Percentiles rank a stretch among this genome's conserved stretches.
These are phyloP conservation scores for Melieria crassipennis DNA, from an alignment of 2,888 invertebrate species.

Conservation along the genomic window DNA sequence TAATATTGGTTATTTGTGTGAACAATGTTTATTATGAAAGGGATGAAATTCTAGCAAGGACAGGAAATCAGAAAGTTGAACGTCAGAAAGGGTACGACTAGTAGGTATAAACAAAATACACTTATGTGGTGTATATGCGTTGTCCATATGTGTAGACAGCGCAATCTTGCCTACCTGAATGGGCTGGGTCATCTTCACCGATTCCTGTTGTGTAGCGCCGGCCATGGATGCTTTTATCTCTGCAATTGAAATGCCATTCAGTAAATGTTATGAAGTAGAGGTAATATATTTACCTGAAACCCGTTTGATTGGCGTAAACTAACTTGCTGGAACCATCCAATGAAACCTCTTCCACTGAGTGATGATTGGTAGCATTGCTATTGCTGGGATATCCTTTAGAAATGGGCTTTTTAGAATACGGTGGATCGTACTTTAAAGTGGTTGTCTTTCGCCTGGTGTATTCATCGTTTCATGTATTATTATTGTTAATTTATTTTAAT, in stretches of 20 bases:
- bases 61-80: too few relatives aligned
- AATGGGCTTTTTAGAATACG: constrained; percentile 85
- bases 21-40: too few relatives aligned
- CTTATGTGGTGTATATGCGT: constrained; percentile 3
- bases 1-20: too few relatives aligned
- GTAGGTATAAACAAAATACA: constrained; percentile 1
- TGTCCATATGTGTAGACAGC: constrained; percentile 11
- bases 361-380: constrained; percentile 75
- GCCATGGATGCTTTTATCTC: constrained; percentile 85
- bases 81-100: neutral
- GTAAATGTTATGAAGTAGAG: neutral
- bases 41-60: too few relatives aligned
- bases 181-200: constrained; percentile 80
- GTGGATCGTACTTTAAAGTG: constrained; percentile 87
- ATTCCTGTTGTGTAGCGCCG: constrained; percentile 78
- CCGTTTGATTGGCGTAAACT: constrained; percentile 76
- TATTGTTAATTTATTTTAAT: constrained; percentile 5
- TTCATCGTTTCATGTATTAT: constrained; percentile 11
- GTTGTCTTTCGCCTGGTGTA: constrained; percentile 83
- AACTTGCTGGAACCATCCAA: constrained; percentile 85
- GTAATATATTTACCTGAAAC: constrained; percentile 73
- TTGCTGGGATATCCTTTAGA: constrained; percentile 74
- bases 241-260: constrained; percentile 57
- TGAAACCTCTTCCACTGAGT: constrained; percentile 81
- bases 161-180: constrained; percentile 71